Percentiles rank a stretch among this genome's conserved stretches.
phyloP scores from a whole-genome alignment of 2,888 invertebrate genomes.

The Trachelus troglodyta region DNA sequence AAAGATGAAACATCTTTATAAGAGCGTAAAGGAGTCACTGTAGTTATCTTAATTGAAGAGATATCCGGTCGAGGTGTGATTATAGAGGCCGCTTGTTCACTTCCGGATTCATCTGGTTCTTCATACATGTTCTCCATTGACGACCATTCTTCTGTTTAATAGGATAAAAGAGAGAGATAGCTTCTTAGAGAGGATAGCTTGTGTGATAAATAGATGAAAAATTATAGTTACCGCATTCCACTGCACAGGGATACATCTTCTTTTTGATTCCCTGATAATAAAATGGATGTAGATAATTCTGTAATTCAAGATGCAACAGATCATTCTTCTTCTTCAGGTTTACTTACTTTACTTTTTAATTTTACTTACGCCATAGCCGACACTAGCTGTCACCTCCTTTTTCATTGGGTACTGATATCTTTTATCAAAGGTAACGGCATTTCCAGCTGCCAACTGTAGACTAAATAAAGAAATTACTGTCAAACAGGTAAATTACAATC shows the following conservation, averaged over 20 bases:
- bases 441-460: background rate
- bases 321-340: background rate
- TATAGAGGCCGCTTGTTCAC: background rate
- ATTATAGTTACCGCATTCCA: constrained; percentile 16
- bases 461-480: background rate
- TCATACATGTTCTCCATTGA: background rate
- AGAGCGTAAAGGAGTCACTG: constrained; percentile 3
- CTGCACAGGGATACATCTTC: constrained; percentile 20
- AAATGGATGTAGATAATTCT: constrained; percentile 19
- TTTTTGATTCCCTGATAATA: constrained; percentile 14
- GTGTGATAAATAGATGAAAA: background rate
- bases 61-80: constrained; percentile 16
- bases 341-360: background rate
- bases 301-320: constrained; percentile 2
- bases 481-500: background rate
- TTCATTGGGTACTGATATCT: constrained; percentile 16
- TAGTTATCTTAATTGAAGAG: constrained; percentile 18
- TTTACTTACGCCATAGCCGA: constrained; percentile 19
- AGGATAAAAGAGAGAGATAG: background rate
- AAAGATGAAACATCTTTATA: constrained; percentile 11
- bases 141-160: background rate
- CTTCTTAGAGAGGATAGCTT: background rate
- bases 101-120: background rate
- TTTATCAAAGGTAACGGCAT: background rate
- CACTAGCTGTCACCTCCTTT: constrained; percentile 16